These are phyloP conservation scores for Bombus waltoni DNA, from an alignment of 1,140 invertebrate genomes.

Conservation along the genomic window DNA sequence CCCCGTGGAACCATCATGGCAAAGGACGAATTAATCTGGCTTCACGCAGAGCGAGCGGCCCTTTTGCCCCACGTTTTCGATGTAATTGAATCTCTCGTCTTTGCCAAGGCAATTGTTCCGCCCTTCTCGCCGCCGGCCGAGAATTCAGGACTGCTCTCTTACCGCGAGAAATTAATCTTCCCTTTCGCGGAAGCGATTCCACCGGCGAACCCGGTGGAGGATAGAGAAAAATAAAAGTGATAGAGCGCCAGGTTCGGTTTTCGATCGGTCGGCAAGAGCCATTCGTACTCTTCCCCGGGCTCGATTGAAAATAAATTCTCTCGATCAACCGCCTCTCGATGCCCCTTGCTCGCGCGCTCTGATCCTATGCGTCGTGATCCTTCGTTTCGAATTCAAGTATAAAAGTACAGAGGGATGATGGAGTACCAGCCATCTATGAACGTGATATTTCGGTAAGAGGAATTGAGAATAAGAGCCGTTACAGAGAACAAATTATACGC, in stretches of 20 bases:
- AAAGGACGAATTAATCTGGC: slow-evolving; percentile 71
- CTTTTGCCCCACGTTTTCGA: slow-evolving; percentile 69
- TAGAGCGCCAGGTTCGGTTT: slow-evolving; percentile 35
- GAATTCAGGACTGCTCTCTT: slow-evolving; percentile 66
- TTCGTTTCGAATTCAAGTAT: neutral
- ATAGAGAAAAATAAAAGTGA: slow-evolving; percentile 57
- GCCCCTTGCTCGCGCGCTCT: neutral
- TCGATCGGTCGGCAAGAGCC: slow-evolving; percentile 32
- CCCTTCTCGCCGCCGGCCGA: slow-evolving; percentile 36
- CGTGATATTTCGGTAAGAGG: neutral
- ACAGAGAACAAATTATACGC: neutral
- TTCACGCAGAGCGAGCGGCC: slow-evolving; percentile 59
- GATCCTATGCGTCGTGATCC: neutral
- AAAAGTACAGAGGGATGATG: neutral
- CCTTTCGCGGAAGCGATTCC: slow-evolving; percentile 56
- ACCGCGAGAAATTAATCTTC: slow-evolving; percentile 71
- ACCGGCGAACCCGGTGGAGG: neutral
- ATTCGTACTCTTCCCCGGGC: slow-evolving; percentile 20
- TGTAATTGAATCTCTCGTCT: slow-evolving; percentile 73
- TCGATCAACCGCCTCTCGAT: neutral
- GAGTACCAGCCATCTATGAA: neutral
- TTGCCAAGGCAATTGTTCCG: slow-evolving; percentile 69
- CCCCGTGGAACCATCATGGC: slow-evolving; percentile 54
- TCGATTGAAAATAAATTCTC: slow-evolving; percentile 47
- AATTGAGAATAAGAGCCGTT: neutral